Percentiles rank a stretch among this genome's conserved stretches.
Conservation (phyloP, 35 echinoderm and acorn worm genomes). For the Hemicentrotus pulcherrimus region DNA sequence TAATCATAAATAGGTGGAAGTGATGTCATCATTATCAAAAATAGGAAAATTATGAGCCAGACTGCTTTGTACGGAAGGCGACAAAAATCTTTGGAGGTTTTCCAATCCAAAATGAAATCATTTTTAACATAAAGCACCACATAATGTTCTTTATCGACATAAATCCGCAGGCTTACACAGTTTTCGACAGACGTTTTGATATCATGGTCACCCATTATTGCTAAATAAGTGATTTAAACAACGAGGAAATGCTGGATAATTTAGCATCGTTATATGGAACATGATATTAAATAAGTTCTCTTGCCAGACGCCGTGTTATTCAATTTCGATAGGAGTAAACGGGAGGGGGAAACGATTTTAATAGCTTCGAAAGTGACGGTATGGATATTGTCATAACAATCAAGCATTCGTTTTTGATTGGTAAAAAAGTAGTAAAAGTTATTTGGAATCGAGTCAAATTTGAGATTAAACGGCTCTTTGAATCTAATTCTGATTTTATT, state of each 20-base stretch:
- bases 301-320: constrained; percentile 23
- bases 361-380: not conserved
- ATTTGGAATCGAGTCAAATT: constrained; percentile 17
- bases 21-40: constrained; percentile 13
- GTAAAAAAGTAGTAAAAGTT: not conserved
- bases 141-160: not conserved
- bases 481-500: not conserved
- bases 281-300: not conserved
- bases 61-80: constrained; percentile 9
- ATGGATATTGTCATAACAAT: constrained; percentile 38
- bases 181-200: not conserved
- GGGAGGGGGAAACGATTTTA: constrained; percentile 21
- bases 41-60: constrained; percentile 15
- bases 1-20: not conserved
- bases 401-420: constrained; percentile 26
- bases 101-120: constrained; percentile 30
- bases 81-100: constrained; percentile 26
- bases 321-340: not conserved
- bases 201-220: constrained; percentile 9
- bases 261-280: not conserved
- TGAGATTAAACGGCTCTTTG: not conserved
- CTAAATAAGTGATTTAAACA: constrained; percentile 29
- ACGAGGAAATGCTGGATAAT: not conserved
- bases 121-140: not conserved
- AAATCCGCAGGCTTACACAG: not conserved